Base-by-base conservation (phyloP, 2,888 invertebrate genomes). In the Aphodius sticticus region DNA sequence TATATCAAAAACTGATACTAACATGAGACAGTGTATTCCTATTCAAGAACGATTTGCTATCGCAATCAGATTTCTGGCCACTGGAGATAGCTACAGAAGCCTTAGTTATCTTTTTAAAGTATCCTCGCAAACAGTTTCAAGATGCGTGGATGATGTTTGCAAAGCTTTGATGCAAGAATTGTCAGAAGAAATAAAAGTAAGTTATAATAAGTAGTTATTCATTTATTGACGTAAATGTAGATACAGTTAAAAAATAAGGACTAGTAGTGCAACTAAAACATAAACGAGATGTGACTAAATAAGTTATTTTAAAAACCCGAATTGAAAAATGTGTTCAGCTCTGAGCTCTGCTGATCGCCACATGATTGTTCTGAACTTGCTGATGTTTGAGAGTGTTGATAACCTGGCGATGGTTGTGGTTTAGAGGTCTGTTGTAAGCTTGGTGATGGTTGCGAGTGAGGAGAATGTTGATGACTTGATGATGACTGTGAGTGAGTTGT, bases 31-130 rank as follows among this genome's bases (percentile, higher is more conserved):
- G 78, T 72, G 78, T 71, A 82, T 83, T 79, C 78, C 82, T n/a
- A 81, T 78, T 16, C 74, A 81, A 81, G 81, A 82, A 76, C 77
- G 82, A 81, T 78, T 83, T 74, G 82, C 82, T 37, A 81, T 83
- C 72, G 81, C 83, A 70, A 77, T 84, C 53, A 79, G 83, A 79
- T 84, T 81, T 76, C 69, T 82, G 7, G 83, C 82, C 14, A 83
- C 82, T 69, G 83, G 83, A 70, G 82, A 84, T 79, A 83, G 82
- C 76, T 83, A 79, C 72, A 80, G 79, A 77, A 84, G 84, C 80
- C 78, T 84, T 38, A 79, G 80, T 71, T 84, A 84, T 77, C 75
- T 84, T 78, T 84, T 83, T 75, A 84, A 84, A 82, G 76, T 84
- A 76, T 83, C 82, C 69, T 80, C 81, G 78, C 82, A 83, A 77